These are phyloP conservation scores for Cerastoderma edule DNA, from an alignment of 2,888 invertebrate genomes.

Conservation along the genomic window DNA sequence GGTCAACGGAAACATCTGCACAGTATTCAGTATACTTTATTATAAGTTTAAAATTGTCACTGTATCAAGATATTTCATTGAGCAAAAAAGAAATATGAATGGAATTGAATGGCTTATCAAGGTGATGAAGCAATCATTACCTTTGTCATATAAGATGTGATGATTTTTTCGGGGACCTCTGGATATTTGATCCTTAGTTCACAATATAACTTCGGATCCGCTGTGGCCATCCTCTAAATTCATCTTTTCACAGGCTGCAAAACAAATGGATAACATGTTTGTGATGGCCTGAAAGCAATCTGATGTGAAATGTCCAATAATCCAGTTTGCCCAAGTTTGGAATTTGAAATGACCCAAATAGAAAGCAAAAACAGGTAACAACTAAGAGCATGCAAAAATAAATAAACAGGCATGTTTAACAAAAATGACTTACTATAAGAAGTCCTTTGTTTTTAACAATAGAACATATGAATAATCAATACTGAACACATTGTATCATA, in stretches of 20 bases:
- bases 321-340: too few relatives aligned
- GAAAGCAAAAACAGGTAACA: too few relatives aligned
- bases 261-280: too few relatives aligned
- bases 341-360: too few relatives aligned
- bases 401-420: too few relatives aligned
- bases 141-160: constrained; percentile 65
- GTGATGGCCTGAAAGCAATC: too few relatives aligned
- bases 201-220: constrained; percentile 63
- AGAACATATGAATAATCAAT: too few relatives aligned
- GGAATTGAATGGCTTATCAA: constrained; percentile 44
- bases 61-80: neutral
- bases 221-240: constrained; percentile 55
- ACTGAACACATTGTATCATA: too few relatives aligned
- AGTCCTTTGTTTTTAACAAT: too few relatives aligned
- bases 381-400: too few relatives aligned
- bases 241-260: constrained; percentile 54
- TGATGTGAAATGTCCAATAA: too few relatives aligned
- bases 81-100: constrained; percentile 67
- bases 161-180: constrained; percentile 68
- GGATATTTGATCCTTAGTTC: constrained; percentile 69
- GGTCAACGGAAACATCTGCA: neutral
- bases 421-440: too few relatives aligned
- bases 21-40: neutral
- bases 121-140: constrained; percentile 37
- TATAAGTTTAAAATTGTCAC: neutral